Evolutionary conservation across 2,888 invertebrate genomes (phyloP).

Genomic region (Pollenia griseotomentosa): DNA sequence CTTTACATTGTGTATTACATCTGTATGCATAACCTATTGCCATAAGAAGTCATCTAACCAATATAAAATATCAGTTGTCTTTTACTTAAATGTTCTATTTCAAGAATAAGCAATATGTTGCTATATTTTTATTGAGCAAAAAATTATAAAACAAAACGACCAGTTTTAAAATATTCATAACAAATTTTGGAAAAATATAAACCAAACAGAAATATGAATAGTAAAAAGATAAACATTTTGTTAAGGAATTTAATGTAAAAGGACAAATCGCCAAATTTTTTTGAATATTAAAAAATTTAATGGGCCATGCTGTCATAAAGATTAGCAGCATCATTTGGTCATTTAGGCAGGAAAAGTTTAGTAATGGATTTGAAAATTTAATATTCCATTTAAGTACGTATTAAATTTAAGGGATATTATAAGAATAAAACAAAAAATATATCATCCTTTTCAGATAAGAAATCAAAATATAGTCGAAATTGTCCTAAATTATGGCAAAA

Average conservation of each 20-base stretch:
- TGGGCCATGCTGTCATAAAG: slow-evolving; percentile 10
- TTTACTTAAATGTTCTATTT: not conserved
- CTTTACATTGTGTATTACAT: no score
- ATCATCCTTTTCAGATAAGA: no score
- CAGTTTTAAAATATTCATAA: slow-evolving; percentile 60
- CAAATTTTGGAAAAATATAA: not conserved
- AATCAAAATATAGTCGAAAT: no score
- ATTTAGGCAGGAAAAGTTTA: not conserved
- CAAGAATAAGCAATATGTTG: slow-evolving; percentile 58
- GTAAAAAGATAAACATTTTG: slow-evolving; percentile 1
- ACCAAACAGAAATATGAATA: slow-evolving; percentile 55
- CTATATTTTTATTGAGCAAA: slow-evolving; percentile 31
- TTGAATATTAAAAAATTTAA: not conserved
- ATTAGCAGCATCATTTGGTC: not conserved
- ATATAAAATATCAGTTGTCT: slow-evolving; percentile 6
- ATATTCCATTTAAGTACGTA: no score
- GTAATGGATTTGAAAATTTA: no score
- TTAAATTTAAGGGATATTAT: no score
- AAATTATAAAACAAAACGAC: slow-evolving; percentile 9
- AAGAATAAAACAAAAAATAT: no score
- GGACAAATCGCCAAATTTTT: not conserved
- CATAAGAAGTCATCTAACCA: not conserved
- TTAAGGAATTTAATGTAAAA: not conserved
- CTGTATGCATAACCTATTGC: no score
- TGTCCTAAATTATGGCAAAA: no score